These are phyloP conservation scores for Oxytorus armatus DNA, from an alignment of 2,888 invertebrate species.

Conservation along the genomic window DNA sequence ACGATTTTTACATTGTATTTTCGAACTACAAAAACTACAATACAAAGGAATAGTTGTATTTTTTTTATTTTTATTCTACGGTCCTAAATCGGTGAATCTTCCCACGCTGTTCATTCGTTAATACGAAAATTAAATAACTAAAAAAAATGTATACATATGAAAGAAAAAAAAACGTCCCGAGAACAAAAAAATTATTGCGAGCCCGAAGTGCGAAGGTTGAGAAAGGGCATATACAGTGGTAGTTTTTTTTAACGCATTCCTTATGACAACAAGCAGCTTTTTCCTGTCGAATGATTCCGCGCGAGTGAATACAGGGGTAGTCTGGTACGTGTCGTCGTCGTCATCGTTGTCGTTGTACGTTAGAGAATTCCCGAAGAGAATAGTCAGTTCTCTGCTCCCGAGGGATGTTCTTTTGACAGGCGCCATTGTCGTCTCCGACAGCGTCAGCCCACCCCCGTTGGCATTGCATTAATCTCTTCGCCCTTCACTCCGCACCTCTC, in stretches of 20 bases:
- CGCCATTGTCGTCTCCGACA: conserved; percentile 80
- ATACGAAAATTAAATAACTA: too few relatives aligned
- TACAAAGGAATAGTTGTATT: too few relatives aligned
- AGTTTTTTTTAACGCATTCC: conserved; percentile 47
- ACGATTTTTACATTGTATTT: too few relatives aligned
- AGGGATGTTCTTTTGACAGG: conserved; percentile 81
- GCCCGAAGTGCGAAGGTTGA: too few relatives aligned
- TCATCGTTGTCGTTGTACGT: conserved; percentile 46
- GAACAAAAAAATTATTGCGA: too few relatives aligned
- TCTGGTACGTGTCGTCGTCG: conserved; percentile 53
- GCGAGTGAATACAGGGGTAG: conserved; percentile 54
- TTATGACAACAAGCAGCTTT: conserved; percentile 64
- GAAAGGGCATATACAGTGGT: background rate
- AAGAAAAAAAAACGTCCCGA: too few relatives aligned
- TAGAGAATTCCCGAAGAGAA: conserved; percentile 67
- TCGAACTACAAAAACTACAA: too few relatives aligned
- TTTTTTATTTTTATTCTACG: too few relatives aligned
- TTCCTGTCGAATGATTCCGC: conserved; percentile 68
- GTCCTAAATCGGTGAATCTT: too few relatives aligned
- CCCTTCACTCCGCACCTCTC: conserved; percentile 54
- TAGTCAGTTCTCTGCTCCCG: conserved; percentile 67
- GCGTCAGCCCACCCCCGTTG: conserved; percentile 73
- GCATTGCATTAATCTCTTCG: conserved; percentile 82
- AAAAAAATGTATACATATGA: too few relatives aligned
- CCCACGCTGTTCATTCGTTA: too few relatives aligned